Evolutionary conservation across 1,140 invertebrate genomes (phyloP), one percentile per base, ranked within the genome.

Genomic region (Caenorhabditis inopinata): DNA sequence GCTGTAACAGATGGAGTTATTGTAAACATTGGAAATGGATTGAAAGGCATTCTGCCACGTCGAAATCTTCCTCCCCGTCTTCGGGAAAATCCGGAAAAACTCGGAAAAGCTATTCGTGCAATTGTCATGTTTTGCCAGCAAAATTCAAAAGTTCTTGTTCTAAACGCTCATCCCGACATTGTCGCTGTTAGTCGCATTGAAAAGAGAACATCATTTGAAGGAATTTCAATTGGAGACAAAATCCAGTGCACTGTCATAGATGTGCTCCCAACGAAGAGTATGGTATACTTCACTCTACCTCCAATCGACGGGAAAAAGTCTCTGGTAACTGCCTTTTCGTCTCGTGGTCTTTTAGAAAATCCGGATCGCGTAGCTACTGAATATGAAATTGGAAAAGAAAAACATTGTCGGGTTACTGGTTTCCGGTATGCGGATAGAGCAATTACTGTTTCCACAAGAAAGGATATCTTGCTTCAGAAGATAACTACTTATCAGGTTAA

Each of bases 151-250:
- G 16, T 87, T 2, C 78, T 87, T 16, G 80, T 85, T n/a, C 81
- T 87, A n/a, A 80, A 46, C 32, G 86, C 85, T 18, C 87, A 87
- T 82, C 87, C 87, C 1, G 86, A 87, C 18, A 81, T 87, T 47
- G 79, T 87, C 12, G 87, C 86, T 5, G 68, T 85, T 23, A 82
- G 82, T 29, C 85, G 82, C 47, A n/a, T 78, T 6, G 87, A 87
- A 35, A 85, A 83, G 38, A 58, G 84, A 18, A 53, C 68, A 23
- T 46, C 51, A 2, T 84, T 85, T 46, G 80, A 87, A 42, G 79
- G 83, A 49, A 49, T 81, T 38, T 75, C 76, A 68, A 58, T 86
- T 48, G 86, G 86, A 16, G 78, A 83, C 32, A 73, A 47, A 2
- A 38, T 88, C 12, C 74, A 78, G 45, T 85, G 85, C 46, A 79